Evolutionary conservation across 2,797 vertebrate species (phyloP).

Genomic region (Yasuhikotakia modesta): DNA sequence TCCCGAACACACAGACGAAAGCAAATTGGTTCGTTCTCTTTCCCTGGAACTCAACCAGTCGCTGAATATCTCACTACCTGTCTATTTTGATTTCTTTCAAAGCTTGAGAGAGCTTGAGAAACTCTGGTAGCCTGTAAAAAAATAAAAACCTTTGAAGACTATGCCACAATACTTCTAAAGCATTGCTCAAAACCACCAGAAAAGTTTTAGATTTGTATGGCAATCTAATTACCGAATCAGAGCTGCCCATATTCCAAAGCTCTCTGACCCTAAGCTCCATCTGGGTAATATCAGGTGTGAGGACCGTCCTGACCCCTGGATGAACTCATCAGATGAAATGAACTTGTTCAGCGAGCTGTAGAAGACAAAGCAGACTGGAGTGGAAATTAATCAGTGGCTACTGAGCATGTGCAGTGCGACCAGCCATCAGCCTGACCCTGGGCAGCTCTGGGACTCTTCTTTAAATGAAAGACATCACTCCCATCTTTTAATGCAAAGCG

Average conservation of each 20-base stretch:
- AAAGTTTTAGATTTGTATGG: constrained; percentile 64
- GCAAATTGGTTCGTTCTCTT: constrained; percentile 55
- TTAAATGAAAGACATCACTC: constrained; percentile 2
- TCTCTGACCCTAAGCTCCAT: background rate
- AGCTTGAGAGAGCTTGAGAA: constrained; percentile 1
- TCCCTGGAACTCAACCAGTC: constrained; percentile 64
- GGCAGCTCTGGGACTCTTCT: constrained; percentile 56
- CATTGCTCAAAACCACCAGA: constrained; percentile 34
- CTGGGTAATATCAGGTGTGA: constrained; percentile 89
- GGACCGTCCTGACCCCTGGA: constrained; percentile 91
- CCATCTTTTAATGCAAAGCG: no score
- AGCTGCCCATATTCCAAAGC: background rate
- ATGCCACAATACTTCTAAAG: constrained; percentile 26
- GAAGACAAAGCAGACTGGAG: constrained; percentile 93
- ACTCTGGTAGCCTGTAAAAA: constrained; percentile 4
- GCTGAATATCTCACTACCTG: constrained; percentile 69
- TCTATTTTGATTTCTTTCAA: constrained; percentile 72
- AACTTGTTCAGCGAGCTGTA: constrained; percentile 98
- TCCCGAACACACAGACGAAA: constrained; percentile 67
- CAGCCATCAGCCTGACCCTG: constrained; percentile 79
- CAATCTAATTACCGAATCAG: constrained; percentile 67
- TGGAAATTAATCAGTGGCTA: constrained; percentile 91
- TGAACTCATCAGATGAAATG: constrained; percentile 99
- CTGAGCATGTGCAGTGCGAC: constrained; percentile 63
- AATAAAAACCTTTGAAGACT: constrained; percentile 13